Evolutionary conservation across 2,113 vertebrate genomes (phyloP), one percentile per base, ranked within the genome.

Genomic region (Myotis lucifugus): DNA sequence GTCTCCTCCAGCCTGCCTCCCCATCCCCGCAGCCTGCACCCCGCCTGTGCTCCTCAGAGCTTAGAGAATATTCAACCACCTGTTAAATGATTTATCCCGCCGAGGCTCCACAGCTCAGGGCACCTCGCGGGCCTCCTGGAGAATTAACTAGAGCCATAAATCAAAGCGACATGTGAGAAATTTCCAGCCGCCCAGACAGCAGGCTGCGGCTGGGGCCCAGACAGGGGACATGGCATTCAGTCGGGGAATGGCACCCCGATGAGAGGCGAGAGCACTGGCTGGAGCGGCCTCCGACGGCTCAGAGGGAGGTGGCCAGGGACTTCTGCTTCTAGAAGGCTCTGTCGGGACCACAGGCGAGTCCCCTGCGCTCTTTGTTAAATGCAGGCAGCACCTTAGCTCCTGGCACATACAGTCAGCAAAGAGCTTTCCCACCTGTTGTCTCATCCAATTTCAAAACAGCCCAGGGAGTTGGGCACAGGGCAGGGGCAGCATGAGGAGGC

Each of bases 71-170:
- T 97, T 98, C 98, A 98, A 98, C 97, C 98, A 97, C 96, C 98
- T 98, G 98, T 97, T 98, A 97, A 98, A 98, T 98, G 97, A 98
- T 98, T 98, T 98, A 98, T 98, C 98, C 98, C 97, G 90, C n/a
- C 1, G 91, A 98, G 98, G 94, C 94, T 98, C 74, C 1, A 48
- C 95, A 56, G 73, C 98, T 95, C 19, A 52, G 98, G 98, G 97
- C 98, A 96, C 97, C 97, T 98, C 94, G 0, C 46, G 29, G 97
- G 95, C 97, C 97, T 98, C 98, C 98, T 89, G 90, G 91, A 98
- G 98, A 97, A 97, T 98, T 98, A 98, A 98, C 98, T 97, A 97
- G 97, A 95, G 98, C 97, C 97, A 98, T 98, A 98, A 98, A 98
- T 98, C 98, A 98, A 98, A 98, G 94, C 89, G 98, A 98, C 97